These are phyloP conservation scores for Myocastor coypus DNA, from an alignment of 2,113 vertebrate species.

Conservation along the genomic window DNA sequence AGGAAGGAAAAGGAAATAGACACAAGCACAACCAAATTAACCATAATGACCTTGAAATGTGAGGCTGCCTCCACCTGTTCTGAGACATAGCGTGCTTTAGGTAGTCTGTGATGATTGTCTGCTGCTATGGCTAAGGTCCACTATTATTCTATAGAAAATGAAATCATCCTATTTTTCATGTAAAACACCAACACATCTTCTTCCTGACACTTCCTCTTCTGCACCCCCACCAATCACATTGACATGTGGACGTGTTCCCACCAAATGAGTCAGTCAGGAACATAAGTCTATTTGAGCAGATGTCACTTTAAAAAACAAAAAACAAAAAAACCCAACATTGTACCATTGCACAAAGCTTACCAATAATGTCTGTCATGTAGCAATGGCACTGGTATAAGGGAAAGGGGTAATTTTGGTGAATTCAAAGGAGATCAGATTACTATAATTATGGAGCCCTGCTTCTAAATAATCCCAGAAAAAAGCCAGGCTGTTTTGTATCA, in stretches of 20 bases:
- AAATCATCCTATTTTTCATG: neutral
- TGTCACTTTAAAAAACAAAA: slow-evolving; percentile 65
- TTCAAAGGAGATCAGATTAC: slow-evolving; percentile 71
- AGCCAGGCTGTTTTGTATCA: slow-evolving; percentile 66
- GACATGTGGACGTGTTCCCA: slow-evolving; percentile 50
- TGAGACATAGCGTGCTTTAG: neutral
- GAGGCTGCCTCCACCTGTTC: no score
- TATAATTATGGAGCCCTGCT: slow-evolving; percentile 72
- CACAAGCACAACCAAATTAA: neutral
- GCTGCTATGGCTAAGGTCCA: rapidly evolving
- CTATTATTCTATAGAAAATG: neutral
- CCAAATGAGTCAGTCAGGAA: slow-evolving; percentile 69
- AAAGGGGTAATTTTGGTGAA: slow-evolving; percentile 76
- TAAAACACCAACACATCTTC: neutral
- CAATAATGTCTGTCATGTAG: slow-evolving; percentile 58
- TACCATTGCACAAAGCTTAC: slow-evolving; percentile 54
- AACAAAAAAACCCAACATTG: slow-evolving; percentile 56
- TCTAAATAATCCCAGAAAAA: slow-evolving; percentile 52
- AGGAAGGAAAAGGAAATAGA: neutral
- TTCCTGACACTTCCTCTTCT: slow-evolving; percentile 22
- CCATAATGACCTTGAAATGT: neutral
- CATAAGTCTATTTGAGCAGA: slow-evolving; percentile 65
- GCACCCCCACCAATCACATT: neutral
- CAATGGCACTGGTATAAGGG: neutral
- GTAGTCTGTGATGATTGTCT: neutral